Evolutionary conservation across 1,140 invertebrate species (phyloP), one percentile per base, ranked within the genome.

Genomic region (Rhyzopertha dominica): DNA sequence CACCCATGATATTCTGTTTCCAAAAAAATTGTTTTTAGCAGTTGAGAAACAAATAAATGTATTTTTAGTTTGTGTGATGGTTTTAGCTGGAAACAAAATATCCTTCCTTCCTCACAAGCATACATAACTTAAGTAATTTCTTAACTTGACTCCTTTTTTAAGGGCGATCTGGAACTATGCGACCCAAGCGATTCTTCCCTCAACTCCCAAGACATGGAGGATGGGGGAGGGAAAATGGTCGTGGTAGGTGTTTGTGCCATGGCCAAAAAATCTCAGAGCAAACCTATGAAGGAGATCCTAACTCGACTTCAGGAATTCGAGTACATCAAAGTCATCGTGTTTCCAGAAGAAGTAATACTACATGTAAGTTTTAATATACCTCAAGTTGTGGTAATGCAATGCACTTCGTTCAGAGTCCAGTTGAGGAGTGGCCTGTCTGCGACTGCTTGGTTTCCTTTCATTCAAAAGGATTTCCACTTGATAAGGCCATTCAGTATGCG

Each of bases 401-500:
- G 18, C 14, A 12, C n/a, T 30, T n/a, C 29, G n/a, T 76, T 13
- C 66, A 94, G 79, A 84, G 92, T 71, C 87, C 93, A 1, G 91
- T 99, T 7, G 94, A 99, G 69, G 85, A 98, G 61, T 99, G 97
- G 97, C 96, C 95, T 1, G 73, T 91, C 13, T 95, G 93, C 63
- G 95, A 99, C 71, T 98, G 94, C 64, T 76, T 99, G 10, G 94
- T 99, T 46, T 96, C 93, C 46, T 99, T 99, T 68, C 95, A 99
- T 69, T 98, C 95, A 1, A 93, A 95, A 73, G 94, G 95, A 59
- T 99, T 98, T 74, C 96, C 94, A 3, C 74, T 97, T 43, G 91
- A 95, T 59, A 99, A 99, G 76, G 95, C 96, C n/a, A 93, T 98
- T 57, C 85, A 87, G 59, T 99, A 99, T 74, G 87, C 93, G 20